phyloP scores from a whole-genome alignment of 92 coral and sea anemone species.

The Paramuricea clavata region DNA sequence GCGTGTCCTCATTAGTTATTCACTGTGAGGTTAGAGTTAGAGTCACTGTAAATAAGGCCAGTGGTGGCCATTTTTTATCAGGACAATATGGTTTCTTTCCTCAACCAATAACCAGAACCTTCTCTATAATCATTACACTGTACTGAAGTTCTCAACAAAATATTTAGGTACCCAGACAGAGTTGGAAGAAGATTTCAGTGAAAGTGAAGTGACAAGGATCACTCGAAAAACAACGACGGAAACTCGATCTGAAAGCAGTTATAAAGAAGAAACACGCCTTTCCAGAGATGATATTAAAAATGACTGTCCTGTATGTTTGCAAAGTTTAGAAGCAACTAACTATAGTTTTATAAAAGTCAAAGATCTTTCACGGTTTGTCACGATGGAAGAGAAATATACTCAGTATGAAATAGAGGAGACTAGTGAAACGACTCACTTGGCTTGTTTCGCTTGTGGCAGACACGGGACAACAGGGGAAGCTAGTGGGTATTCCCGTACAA shows the following conservation, averaged over 20 bases:
- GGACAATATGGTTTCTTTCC: no score
- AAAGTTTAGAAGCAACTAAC: constrained; percentile 9
- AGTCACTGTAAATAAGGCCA: no score
- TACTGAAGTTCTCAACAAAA: no score
- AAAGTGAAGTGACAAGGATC: constrained; percentile 14
- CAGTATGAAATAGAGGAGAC: constrained; percentile 9
- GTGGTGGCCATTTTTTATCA: no score
- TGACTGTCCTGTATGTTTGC: constrained; percentile 45
- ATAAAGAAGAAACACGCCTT: neutral
- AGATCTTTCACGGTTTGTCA: constrained; percentile 21
- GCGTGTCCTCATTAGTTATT: no score
- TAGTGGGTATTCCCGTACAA: constrained; percentile 19
- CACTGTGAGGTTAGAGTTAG: no score
- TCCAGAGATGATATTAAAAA: neutral
- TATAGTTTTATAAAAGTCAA: constrained; percentile 32
- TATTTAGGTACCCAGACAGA: constrained; percentile 36
- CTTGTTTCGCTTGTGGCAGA: constrained; percentile 10
- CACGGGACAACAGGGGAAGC: neutral
- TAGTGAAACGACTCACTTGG: neutral
- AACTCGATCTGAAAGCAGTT: constrained; percentile 13
- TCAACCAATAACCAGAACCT: no score
- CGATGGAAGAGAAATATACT: constrained; percentile 14
- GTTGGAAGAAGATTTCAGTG: neutral
- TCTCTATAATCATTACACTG: no score
- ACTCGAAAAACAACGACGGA: constrained; percentile 25